Evolutionary conservation across 2,797 vertebrate species (phyloP).

Genomic region (Antrozous pallidus): DNA sequence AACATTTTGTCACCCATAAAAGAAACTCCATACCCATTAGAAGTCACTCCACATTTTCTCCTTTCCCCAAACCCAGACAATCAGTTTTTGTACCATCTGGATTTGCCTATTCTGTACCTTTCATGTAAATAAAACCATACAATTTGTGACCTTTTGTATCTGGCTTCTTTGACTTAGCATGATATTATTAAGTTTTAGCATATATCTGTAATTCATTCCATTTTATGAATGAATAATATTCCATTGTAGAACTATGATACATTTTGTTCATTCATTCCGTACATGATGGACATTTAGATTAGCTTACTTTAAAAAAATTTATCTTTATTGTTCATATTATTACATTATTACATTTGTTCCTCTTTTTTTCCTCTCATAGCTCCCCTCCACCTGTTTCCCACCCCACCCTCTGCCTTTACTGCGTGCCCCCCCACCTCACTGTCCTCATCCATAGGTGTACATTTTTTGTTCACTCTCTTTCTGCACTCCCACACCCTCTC

Average conservation of each 20-base stretch:
- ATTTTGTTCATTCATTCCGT: not conserved
- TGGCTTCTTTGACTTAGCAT: not conserved
- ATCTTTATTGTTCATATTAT: too few species aligned
- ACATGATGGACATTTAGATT: not conserved
- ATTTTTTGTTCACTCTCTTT: too few species aligned
- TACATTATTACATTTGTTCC: too few species aligned
- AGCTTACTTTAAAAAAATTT: not conserved
- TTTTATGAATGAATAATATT: not conserved
- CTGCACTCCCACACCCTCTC: too few species aligned
- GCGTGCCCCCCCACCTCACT: too few species aligned
- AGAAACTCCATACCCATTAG: not conserved
- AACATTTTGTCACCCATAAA: not conserved
- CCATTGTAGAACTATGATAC: too few species aligned
- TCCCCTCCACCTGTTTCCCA: too few species aligned
- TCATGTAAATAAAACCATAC: not conserved
- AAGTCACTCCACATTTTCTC: not conserved
- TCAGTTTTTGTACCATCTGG: not conserved
- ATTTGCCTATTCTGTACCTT: not conserved
- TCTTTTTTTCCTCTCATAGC: too few species aligned
- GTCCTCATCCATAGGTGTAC: too few species aligned
- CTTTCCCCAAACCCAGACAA: not conserved
- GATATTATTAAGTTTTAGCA: not conserved
- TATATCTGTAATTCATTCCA: not conserved
- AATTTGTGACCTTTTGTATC: not conserved
- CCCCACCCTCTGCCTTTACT: too few species aligned